phyloP scores from a whole-genome alignment of 1,140 invertebrate species.

The Drosophila murphyi region DNA sequence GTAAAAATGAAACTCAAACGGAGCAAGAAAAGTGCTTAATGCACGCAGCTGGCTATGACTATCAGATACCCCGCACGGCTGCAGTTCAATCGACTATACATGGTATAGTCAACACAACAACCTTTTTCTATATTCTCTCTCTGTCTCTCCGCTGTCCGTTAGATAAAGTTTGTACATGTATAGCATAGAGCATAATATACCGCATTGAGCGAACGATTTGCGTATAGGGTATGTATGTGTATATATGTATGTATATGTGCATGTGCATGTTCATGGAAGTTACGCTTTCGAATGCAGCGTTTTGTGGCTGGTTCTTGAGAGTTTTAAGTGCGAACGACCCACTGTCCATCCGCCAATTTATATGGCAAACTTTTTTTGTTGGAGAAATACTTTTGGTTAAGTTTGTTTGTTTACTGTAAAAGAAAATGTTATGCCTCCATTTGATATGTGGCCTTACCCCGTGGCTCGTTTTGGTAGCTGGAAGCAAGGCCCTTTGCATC shows the following conservation, averaged over 20 bases:
- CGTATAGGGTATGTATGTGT: not conserved
- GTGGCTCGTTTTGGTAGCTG: not conserved
- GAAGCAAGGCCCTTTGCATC: slow-evolving; percentile 18
- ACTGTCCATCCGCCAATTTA: slow-evolving; percentile 63
- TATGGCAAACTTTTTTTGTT: slow-evolving; percentile 44
- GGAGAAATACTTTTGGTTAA: slow-evolving; percentile 56
- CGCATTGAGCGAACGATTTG: not conserved
- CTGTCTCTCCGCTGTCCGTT: too few relatives aligned
- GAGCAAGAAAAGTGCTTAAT: slow-evolving; percentile 3
- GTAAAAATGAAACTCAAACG: slow-evolving; percentile 54
- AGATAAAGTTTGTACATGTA: not conserved
- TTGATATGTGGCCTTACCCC: slow-evolving; percentile 59
- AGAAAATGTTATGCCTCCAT: slow-evolving; percentile 63
- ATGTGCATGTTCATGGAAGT: slow-evolving; percentile 25
- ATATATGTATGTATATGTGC: slow-evolving; percentile 8
- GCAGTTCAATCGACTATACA: not conserved
- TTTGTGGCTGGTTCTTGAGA: slow-evolving; percentile 20
- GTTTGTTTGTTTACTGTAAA: slow-evolving; percentile 48
- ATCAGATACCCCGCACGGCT: not conserved
- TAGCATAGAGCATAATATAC: not conserved
- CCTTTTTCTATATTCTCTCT: too few relatives aligned
- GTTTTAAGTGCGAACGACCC: slow-evolving; percentile 54
- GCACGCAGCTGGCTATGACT: not conserved
- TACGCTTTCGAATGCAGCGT: slow-evolving; percentile 19
- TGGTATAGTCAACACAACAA: not conserved